phyloP scores from a whole-genome alignment of 2,113 vertebrate species.

The Pygoscelis adeliae region DNA sequence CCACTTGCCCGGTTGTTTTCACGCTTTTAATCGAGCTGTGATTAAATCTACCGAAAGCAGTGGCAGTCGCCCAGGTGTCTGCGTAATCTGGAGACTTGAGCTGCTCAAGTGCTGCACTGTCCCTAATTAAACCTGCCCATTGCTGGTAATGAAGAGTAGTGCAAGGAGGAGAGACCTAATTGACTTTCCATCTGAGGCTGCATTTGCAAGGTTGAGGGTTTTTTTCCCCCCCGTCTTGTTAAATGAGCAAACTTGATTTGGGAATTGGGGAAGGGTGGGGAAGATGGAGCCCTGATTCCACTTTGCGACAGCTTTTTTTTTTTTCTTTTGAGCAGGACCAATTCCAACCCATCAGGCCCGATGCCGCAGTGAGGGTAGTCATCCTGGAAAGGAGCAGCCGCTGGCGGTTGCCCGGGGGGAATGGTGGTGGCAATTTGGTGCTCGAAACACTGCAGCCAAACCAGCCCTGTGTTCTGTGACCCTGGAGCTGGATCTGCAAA shows the following conservation, averaged over 20 bases:
- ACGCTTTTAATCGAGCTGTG: not conserved
- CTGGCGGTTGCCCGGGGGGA: rapidly evolving
- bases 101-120: not conserved
- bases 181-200: not conserved
- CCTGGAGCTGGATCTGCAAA: not conserved
- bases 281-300: not conserved
- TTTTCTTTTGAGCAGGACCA: not conserved
- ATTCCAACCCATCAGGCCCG: rapidly evolving
- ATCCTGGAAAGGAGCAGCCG: not conserved
- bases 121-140: slow-evolving; percentile 7
- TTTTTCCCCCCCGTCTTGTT: rapidly evolving
- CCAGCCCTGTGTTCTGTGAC: too few species aligned
- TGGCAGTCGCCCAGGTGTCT: not conserved
- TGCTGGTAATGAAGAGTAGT: not conserved
- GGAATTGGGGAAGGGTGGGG: not conserved
- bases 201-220: not conserved
- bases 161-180: not conserved
- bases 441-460: rapidly evolving
- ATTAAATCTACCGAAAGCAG: not conserved
- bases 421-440: rapidly evolving
- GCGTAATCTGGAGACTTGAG: not conserved
- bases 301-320: rapidly evolving
- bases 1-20: rapidly evolving
- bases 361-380: rapidly evolving
- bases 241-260: not conserved